Evolutionary conservation across 2,888 invertebrate species (phyloP).

Genomic region (Euplexia lucipara): DNA sequence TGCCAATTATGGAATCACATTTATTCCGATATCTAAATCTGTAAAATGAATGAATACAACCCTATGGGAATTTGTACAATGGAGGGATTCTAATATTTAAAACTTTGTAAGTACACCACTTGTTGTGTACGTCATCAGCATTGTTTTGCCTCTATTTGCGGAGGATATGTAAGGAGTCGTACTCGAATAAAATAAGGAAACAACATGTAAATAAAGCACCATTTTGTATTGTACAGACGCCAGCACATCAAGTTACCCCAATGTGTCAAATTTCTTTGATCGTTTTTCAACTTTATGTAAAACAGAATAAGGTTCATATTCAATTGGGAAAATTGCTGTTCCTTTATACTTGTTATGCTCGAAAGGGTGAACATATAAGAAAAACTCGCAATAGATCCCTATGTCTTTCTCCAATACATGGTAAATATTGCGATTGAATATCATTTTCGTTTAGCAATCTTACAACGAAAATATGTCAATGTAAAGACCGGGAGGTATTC

Average conservation of each 20-base stretch:
- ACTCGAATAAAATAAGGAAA: conserved; percentile 56
- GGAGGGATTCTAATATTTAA: not conserved
- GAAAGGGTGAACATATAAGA: conserved; percentile 65
- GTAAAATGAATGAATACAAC: not conserved
- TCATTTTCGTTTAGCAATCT: conserved; percentile 57
- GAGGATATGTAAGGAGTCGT: conserved; percentile 41
- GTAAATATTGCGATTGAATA: conserved; percentile 62
- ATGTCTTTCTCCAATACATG: conserved; percentile 53
- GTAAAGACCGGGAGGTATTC: conserved; percentile 49
- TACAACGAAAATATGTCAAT: conserved; percentile 57
- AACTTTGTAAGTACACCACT: not conserved
- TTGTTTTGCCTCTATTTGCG: conserved; percentile 28
- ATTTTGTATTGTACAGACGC: conserved; percentile 35
- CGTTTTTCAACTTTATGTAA: too few relatives aligned
- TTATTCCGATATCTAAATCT: not conserved
- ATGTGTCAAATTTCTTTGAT: too few relatives aligned
- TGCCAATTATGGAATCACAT: not conserved
- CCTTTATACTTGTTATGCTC: conserved; percentile 69
- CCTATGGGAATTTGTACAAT: not conserved
- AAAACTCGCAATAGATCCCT: conserved; percentile 54
- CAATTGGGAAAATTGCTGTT: too few relatives aligned
- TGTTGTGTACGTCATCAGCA: conserved; percentile 2
- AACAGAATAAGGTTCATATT: too few relatives aligned
- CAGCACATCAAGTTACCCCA: too few relatives aligned
- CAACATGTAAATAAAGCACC: conserved; percentile 64